Base-by-base conservation (phyloP, 2,113 vertebrate species). In the Ivindomyrus marchei region DNA sequence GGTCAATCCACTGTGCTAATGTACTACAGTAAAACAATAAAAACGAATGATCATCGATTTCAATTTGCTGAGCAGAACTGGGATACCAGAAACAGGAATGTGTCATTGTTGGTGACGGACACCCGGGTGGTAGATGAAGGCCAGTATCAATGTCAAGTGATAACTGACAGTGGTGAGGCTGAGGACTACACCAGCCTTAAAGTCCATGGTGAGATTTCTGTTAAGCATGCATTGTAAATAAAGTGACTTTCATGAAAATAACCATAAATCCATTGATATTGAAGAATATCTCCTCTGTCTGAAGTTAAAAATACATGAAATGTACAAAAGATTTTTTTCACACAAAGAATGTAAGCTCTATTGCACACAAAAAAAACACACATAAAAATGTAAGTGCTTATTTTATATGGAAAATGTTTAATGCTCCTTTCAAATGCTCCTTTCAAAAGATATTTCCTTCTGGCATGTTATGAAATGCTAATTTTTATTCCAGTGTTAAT, bases 61-160 rank as follows among this genome's bases (percentile, higher is more conserved):
- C 3, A 0, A 0, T 91, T 94, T 84, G 91, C 92, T 8, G 58
- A 91, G 0, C 9, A 19, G 0, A 49, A 0, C 2, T 93, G 92
- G 94, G 19, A 85, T 24, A 0, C 0, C 0, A 90, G 1, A 0
- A 91, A 90, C 90, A 58, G 87, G 91, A 92, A 91, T 2, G 89
- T 95, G 1, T 96, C 95, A 2, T 87, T 96, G 88, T 89, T 93
- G 74, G 92, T 96, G 4, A 4, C 0, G 3, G 39, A 93, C 84
- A 95, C 94, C 0, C 0, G 1, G 8, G 0, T 94, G 62, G 2
- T 47, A 2, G 15, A 95, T 1, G 1, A 74, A 0, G 95, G 93
- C 10, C 0, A 0, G 0, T 96, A 95, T 39, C 0, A 0, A 0
- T 95, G 93, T 53, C 0, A 0, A 0, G 92, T 96, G 85, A 0